A percentile compares a stretch with the other conserved stretches of the same genome.
phyloP scores from a whole-genome alignment of 2,113 vertebrate species.

The Oryzias javanicus region DNA sequence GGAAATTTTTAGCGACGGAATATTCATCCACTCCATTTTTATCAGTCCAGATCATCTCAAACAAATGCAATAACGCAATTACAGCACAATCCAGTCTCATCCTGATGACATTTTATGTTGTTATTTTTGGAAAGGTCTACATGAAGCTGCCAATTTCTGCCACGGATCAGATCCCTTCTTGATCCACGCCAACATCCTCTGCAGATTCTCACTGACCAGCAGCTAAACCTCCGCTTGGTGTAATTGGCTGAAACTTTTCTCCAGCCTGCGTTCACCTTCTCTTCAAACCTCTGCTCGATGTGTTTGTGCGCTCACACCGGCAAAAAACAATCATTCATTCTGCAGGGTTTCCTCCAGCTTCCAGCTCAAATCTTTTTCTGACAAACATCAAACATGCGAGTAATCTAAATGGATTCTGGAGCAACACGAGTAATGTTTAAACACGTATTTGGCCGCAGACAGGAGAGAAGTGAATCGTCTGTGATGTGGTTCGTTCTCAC shows the following conservation, averaged over 20 bases:
- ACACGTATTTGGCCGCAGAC: constrained; percentile 30
- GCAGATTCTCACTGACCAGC: constrained; percentile 49
- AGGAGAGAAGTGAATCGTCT: constrained; percentile 36
- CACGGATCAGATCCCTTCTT: constrained; percentile 37
- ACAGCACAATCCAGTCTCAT: constrained; percentile 2
- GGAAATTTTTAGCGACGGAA: too few species aligned
- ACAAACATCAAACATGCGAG: background rate
- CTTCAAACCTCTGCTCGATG: constrained; percentile 13
- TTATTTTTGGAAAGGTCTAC: constrained; percentile 54
- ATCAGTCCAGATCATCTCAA: background rate
- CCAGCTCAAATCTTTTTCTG: background rate
- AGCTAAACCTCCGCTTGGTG: constrained; percentile 20
- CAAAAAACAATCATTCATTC: too few species aligned
- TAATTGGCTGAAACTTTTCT: constrained; percentile 27
- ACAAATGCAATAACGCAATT: constrained; percentile 21
- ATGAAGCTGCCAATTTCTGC: constrained; percentile 40
- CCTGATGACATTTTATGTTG: constrained; percentile 50
- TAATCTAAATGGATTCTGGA: background rate
- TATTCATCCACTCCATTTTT: too few species aligned
- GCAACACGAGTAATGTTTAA: background rate
- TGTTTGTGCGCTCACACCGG: constrained; percentile 6
- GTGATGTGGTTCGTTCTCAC: constrained; percentile 28
- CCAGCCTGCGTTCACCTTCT: background rate
- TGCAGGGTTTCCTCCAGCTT: too few species aligned
- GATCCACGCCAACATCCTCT: constrained; percentile 33